These are phyloP conservation scores for Apodemus speciosus DNA, from an alignment of 2,113 vertebrate genomes.

Conservation along the genomic window DNA sequence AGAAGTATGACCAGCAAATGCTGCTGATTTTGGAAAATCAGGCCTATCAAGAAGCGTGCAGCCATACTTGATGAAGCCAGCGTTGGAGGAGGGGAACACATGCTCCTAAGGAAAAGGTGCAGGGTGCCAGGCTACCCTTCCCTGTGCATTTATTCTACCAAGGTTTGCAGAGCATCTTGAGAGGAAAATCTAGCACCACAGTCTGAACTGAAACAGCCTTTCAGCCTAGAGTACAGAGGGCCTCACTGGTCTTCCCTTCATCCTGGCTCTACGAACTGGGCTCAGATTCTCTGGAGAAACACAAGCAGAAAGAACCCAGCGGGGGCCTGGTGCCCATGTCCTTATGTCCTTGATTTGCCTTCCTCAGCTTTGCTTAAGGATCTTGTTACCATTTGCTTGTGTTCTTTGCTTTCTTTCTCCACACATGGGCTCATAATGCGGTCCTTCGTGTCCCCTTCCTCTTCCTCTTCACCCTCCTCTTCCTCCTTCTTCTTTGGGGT, in stretches of 20 bases:
- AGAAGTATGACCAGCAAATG: neutral
- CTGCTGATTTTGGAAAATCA: constrained; percentile 12
- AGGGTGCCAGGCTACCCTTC: neutral
- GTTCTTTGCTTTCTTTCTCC: neutral
- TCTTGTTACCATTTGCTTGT: neutral
- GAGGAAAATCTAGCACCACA: neutral
- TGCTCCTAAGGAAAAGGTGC: constrained; percentile 9
- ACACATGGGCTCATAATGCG: neutral
- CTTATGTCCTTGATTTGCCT: neutral
- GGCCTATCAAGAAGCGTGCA: neutral
- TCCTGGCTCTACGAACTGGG: neutral
- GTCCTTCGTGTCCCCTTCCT: neutral
- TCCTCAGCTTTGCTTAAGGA: neutral
- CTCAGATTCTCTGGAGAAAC: constrained; percentile 4
- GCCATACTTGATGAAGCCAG: neutral
- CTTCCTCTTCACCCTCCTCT: neutral
- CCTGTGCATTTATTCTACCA: neutral
- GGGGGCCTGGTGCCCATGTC: neutral
- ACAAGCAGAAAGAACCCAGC: neutral
- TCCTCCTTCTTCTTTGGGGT: neutral
- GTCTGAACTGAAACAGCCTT: neutral
- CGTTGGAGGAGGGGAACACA: neutral
- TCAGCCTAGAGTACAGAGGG: neutral
- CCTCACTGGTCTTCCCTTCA: neutral
- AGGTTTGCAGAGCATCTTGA: neutral